Percentiles rank a stretch among this genome's conserved stretches.
phyloP scores from a whole-genome alignment of 2,888 invertebrate genomes.

The Elysia crispata region DNA sequence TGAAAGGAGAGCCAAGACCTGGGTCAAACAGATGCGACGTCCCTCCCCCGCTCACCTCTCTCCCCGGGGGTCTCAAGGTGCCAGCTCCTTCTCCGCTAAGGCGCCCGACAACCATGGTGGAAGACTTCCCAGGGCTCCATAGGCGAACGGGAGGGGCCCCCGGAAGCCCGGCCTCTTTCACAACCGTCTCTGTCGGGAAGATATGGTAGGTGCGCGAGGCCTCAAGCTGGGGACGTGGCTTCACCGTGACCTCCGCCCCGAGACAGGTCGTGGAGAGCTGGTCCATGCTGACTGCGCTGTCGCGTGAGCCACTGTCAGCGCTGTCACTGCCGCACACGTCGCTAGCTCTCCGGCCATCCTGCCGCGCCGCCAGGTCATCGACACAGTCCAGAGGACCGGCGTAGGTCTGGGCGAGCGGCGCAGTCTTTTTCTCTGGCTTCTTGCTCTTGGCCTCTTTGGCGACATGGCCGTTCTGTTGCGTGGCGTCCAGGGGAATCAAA shows the following conservation, averaged over 20 bases:
- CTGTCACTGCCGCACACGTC: slow-evolving; percentile 2
- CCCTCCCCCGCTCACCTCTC: background rate
- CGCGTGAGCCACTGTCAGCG: slow-evolving; percentile 44
- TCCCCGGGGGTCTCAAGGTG: slow-evolving; percentile 38
- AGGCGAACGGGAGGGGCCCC: slow-evolving; percentile 31
- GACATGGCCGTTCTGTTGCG: background rate
- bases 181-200: slow-evolving; percentile 52
- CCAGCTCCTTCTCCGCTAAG: slow-evolving; percentile 40
- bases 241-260: slow-evolving; percentile 52
- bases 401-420: too few relatives aligned
- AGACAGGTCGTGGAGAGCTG: slow-evolving; percentile 62
- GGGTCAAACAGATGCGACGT: slow-evolving; percentile 22
- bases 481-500: background rate
- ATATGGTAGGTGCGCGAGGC: slow-evolving; percentile 56
- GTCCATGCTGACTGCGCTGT: slow-evolving; percentile 55
- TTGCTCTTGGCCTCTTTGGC: too few relatives aligned
- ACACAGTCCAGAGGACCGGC: too few relatives aligned
- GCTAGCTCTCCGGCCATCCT: too few relatives aligned
- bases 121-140: slow-evolving; percentile 50
- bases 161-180: background rate
- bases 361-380: too few relatives aligned
- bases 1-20: slow-evolving; percentile 32
- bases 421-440: too few relatives aligned
- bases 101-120: background rate
- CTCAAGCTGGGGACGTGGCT: slow-evolving; percentile 50